Conservation (phyloP, 2,888 invertebrate species). For the Argyra leucocephala region DNA sequence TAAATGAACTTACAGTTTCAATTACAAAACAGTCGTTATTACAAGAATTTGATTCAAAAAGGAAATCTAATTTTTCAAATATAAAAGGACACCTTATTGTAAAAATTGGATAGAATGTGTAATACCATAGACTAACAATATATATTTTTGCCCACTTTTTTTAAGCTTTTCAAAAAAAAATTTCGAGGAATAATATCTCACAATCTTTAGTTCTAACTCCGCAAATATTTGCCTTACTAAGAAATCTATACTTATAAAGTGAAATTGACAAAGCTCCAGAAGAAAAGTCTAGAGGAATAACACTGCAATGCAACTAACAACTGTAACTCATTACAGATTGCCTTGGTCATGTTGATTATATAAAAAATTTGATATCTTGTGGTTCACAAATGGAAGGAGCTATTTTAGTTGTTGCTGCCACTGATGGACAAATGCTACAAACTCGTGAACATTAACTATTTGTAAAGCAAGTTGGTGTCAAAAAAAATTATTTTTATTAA, state of each 20-base stretch:
- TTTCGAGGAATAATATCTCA: too few relatives aligned
- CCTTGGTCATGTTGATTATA: slow-evolving; percentile 88
- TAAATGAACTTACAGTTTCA: too few relatives aligned
- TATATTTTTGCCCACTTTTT: too few relatives aligned
- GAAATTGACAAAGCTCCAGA: slow-evolving; percentile 90
- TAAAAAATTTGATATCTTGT: slow-evolving; percentile 88
- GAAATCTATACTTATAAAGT: too few relatives aligned
- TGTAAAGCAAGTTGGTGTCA: slow-evolving; percentile 78
- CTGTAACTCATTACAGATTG: slow-evolving; percentile 96
- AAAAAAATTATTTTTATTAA: slow-evolving; percentile 76
- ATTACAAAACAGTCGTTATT: too few relatives aligned
- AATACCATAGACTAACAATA: too few relatives aligned
- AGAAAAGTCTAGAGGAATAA: slow-evolving; percentile 84
- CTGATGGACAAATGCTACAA: slow-evolving; percentile 94
- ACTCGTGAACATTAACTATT: slow-evolving; percentile 84
- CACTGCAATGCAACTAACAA: slow-evolving; percentile 82
- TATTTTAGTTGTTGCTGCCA: slow-evolving; percentile 80
- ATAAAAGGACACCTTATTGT: too few relatives aligned
- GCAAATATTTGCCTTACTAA: slow-evolving; percentile 68
- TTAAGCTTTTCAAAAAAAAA: too few relatives aligned
- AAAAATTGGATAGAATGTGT: too few relatives aligned
- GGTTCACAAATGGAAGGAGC: slow-evolving; percentile 96
- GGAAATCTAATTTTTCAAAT: too few relatives aligned
- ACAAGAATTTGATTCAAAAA: too few relatives aligned
- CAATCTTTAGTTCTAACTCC: too few relatives aligned